These are phyloP conservation scores for Rhinella marina DNA, from an alignment of 2,797 vertebrate genomes.

Conservation along the genomic window DNA sequence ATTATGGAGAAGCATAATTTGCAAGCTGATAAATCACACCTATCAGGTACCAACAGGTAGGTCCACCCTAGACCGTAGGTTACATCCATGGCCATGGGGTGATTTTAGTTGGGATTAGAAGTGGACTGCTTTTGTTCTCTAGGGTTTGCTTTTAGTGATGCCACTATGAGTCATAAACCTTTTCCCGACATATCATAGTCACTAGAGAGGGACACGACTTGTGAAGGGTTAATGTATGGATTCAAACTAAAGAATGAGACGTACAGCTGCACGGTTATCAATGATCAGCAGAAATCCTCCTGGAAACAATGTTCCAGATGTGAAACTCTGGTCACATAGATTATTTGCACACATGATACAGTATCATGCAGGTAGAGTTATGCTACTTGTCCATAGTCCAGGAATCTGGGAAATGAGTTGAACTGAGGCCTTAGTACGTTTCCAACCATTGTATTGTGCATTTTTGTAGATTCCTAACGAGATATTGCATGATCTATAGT, in stretches of 20 bases:
- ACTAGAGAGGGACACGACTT: not conserved
- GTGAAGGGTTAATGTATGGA: not conserved
- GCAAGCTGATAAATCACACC: not conserved
- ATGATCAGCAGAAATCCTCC: not conserved
- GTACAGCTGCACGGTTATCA: not conserved
- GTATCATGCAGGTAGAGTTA: slow-evolving; percentile 13
- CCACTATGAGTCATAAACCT: not conserved
- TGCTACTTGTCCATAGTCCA: not conserved
- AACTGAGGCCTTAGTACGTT: not conserved
- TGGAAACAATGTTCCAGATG: slow-evolving; percentile 13
- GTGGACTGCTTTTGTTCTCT: not conserved
- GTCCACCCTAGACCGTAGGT: not conserved
- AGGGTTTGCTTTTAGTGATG: not conserved
- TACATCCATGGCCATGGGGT: not conserved
- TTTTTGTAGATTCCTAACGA: not conserved
- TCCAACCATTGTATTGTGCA: not conserved
- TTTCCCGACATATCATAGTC: not conserved
- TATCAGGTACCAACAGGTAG: not conserved
- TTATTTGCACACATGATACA: not conserved
- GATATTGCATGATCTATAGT: not conserved
- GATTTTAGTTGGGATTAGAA: not conserved
- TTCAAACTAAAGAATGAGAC: not conserved
- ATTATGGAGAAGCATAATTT: not conserved
- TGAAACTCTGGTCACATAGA: not conserved
- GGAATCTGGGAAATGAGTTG: slow-evolving; percentile 6